A percentile compares a stretch with the other conserved stretches of the same genome.
phyloP scores from a whole-genome alignment of 2,797 vertebrate species.

The Pangasius macronema region DNA sequence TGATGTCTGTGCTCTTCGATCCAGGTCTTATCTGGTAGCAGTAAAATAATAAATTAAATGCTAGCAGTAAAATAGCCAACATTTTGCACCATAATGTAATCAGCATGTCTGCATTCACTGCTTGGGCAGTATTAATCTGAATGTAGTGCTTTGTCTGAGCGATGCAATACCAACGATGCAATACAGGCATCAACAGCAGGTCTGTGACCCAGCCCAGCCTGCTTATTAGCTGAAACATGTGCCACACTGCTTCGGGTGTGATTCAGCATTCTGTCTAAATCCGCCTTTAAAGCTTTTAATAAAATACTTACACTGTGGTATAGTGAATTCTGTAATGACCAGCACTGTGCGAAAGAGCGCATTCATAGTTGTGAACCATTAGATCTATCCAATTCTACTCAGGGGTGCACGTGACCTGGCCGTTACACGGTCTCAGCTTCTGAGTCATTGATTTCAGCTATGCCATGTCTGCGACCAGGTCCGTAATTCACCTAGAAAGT shows the following conservation, averaged over 20 bases:
- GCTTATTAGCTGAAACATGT: background rate
- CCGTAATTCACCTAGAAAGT: background rate
- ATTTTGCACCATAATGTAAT: background rate
- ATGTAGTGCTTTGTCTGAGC: background rate
- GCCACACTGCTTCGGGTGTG: background rate
- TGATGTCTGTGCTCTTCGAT: background rate
- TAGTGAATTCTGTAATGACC: background rate
- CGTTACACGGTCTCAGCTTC: background rate
- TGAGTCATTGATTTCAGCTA: background rate
- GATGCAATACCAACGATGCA: too few relatives aligned
- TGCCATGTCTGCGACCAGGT: background rate
- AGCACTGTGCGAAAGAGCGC: background rate
- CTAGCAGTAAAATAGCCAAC: background rate
- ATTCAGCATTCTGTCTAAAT: background rate
- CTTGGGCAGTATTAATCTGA: background rate
- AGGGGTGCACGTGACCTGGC: background rate
- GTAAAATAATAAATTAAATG: too few relatives aligned
- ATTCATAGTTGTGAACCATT: background rate
- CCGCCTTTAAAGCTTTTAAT: background rate
- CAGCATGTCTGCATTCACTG: background rate
- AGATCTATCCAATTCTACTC: background rate
- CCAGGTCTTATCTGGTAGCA: background rate
- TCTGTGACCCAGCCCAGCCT: background rate
- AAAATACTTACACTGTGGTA: background rate
- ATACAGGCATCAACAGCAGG: background rate